Evolutionary conservation across 2,797 vertebrate species (phyloP), one percentile per base, ranked within the genome.

Genomic region (Molossus molossus): DNA sequence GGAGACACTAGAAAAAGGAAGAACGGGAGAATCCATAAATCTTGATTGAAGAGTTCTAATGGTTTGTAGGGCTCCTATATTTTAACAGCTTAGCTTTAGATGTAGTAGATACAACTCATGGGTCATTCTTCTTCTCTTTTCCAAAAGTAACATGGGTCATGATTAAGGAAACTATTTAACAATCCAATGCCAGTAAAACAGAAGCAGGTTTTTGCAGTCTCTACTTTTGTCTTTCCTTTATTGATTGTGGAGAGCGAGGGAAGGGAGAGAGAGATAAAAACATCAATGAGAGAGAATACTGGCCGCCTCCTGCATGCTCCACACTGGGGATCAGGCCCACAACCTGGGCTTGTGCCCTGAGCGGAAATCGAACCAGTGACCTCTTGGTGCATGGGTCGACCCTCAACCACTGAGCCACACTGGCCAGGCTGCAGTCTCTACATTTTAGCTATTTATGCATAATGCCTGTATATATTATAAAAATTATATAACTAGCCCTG

Each of bases 101-200:
- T 58, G 60, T 29, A 57, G 21, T 65, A 87, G 40, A 70, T 10
- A 21, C 2, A 14, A 72, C 37, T 62, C 60, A 62, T 20, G 40
- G 76, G 50, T 89, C 37, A 45, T 25, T 25, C 62, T 53, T 87
- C 62, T 53, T 87, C 67, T 81, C 62, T 40, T 58, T 81, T 53
- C 45, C 73, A 82, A 94, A 94, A 90, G 60, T 40, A 77, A 90
- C 27, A 33, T 0, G 12, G 25, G 67, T 5, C 12, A 90, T 60
- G 20, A 58, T 57, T 48, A 80, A 65, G 40, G 65, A 93, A 95
- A 95, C 87, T 65, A n/a, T 8, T 10, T 67, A 88, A 83, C 29
- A 85, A 64, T n/a, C 62, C 4, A 87, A 84, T 14, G 88, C 57
- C 33, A 48, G 23, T 25, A 33, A 50, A 77, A 88, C 67, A 87